These are phyloP conservation scores for Gadopsis marmoratus DNA, from an alignment of 2,797 vertebrate species.

Conservation along the genomic window DNA sequence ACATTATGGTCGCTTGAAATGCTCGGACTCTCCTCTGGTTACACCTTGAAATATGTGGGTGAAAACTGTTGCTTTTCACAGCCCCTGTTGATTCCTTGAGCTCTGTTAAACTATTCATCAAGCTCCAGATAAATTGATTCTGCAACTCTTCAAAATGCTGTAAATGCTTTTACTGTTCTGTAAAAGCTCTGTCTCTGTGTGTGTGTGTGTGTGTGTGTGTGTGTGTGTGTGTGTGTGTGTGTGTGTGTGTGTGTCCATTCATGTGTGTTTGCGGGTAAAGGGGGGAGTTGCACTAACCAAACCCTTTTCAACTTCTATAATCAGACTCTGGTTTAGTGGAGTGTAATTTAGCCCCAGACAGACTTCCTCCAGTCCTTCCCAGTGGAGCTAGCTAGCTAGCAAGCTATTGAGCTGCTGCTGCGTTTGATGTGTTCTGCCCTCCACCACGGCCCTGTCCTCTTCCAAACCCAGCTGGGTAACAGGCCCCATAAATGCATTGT, in stretches of 20 bases:
- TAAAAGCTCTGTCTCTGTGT: slow-evolving; percentile 56
- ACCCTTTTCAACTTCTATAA: slow-evolving; percentile 85
- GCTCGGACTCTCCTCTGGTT: slow-evolving; percentile 71
- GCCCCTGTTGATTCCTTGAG: slow-evolving; percentile 43
- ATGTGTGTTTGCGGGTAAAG: slow-evolving; percentile 78
- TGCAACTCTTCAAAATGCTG: slow-evolving; percentile 64
- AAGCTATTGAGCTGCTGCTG: slow-evolving; percentile 62
- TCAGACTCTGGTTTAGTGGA: slow-evolving; percentile 83
- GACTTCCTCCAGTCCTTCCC: slow-evolving; percentile 79
- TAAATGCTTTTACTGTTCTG: slow-evolving; percentile 74
- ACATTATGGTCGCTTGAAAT: slow-evolving; percentile 54
- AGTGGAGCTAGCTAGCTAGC: slow-evolving; percentile 67
- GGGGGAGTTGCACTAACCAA: slow-evolving; percentile 77
- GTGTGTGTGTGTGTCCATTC: slow-evolving; percentile 48
- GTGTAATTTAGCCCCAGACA: slow-evolving; percentile 86
- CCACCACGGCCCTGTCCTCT: slow-evolving; percentile 64
- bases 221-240: slow-evolving; percentile 10
- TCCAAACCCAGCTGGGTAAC: slow-evolving; percentile 69
- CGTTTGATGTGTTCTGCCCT: slow-evolving; percentile 72
- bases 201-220: slow-evolving; percentile 34
- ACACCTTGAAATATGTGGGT: slow-evolving; percentile 71
- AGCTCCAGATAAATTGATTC: slow-evolving; percentile 70
- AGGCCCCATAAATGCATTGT: slow-evolving; percentile 58
- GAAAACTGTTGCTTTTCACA: slow-evolving; percentile 55
- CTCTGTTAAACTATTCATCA: slow-evolving; percentile 67